phyloP scores from a whole-genome alignment of 1,140 invertebrate species.

The Diploscapter pachys region DNA sequence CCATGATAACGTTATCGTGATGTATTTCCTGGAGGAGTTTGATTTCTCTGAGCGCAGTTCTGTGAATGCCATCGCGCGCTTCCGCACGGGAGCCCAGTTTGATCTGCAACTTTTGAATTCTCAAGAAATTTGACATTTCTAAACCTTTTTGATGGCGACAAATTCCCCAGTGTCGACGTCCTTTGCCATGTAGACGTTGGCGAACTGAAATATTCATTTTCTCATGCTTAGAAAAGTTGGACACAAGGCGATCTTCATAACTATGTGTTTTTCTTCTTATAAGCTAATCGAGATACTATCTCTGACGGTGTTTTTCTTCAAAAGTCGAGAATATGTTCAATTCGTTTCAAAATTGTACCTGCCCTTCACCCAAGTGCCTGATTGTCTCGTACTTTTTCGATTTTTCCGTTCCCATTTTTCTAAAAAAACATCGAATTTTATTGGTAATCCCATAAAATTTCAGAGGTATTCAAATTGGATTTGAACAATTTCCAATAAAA shows the following conservation, averaged over 20 bases:
- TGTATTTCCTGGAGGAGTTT: constrained; percentile 92
- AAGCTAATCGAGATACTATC: too few species aligned
- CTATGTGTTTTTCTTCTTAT: too few species aligned
- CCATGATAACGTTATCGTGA: constrained; percentile 88
- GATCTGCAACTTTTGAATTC: constrained; percentile 68
- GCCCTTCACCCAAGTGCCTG: constrained; percentile 69
- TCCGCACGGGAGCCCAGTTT: constrained; percentile 90
- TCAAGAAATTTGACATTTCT: background rate
- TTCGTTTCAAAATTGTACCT: constrained; percentile 4
- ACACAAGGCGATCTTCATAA: too few species aligned
- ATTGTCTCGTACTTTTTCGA: constrained; percentile 64
- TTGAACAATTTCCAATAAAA: too few species aligned
- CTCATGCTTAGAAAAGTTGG: too few species aligned
- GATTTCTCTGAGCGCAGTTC: constrained; percentile 95
- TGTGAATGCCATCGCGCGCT: constrained; percentile 93
- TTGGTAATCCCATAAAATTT: background rate
- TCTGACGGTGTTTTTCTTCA: too few species aligned
- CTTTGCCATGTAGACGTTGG: constrained; percentile 94
- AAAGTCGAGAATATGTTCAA: background rate
- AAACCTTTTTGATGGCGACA: constrained; percentile 93
- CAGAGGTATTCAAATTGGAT: too few species aligned
- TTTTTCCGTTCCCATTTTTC: constrained; percentile 15
- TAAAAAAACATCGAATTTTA: background rate
- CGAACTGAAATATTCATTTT: constrained; percentile 70
- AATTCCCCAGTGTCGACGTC: constrained; percentile 73